A percentile compares a stretch with the other conserved stretches of the same genome.
Evolutionary conservation across 2,113 vertebrate genomes (phyloP).

Genomic region (Oreochromis tanganicae): DNA sequence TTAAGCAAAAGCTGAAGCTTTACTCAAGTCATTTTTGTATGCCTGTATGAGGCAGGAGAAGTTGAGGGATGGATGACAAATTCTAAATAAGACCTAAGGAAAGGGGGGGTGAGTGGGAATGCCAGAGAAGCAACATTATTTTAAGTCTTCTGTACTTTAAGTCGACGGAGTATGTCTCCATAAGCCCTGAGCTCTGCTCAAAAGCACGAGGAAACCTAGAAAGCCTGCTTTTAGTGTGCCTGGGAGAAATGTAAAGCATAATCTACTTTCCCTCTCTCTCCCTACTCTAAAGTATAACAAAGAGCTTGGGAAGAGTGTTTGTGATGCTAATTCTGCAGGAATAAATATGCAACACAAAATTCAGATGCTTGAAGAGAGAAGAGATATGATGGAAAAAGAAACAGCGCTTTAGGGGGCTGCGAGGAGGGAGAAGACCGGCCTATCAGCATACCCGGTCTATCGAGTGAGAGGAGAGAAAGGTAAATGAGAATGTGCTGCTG

Average conservation of each 20-base stretch:
- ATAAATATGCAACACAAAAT: slow-evolving; percentile 61
- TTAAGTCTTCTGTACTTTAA: slow-evolving; percentile 31
- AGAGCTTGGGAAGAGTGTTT: slow-evolving; percentile 48
- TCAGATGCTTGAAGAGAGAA: slow-evolving; percentile 24
- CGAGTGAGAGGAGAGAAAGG: not conserved
- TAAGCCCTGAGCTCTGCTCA: slow-evolving; percentile 44
- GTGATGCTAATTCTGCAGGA: slow-evolving; percentile 64
- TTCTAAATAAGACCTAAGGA: not conserved
- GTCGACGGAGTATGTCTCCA: slow-evolving; percentile 13
- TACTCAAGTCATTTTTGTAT: not conserved
- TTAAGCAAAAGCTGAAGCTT: not conserved
- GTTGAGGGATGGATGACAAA: not conserved
- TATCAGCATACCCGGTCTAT: not conserved
- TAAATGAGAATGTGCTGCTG: slow-evolving; percentile 14
- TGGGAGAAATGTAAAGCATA: slow-evolving; percentile 42
- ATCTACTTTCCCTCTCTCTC: slow-evolving; percentile 52
- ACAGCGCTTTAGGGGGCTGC: slow-evolving; percentile 9
- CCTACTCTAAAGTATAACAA: slow-evolving; percentile 57
- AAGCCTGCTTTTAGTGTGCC: slow-evolving; percentile 50
- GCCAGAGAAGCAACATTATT: slow-evolving; percentile 9
- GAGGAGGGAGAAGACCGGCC: slow-evolving; percentile 23
- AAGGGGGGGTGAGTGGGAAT: not conserved
- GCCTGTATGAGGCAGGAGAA: not conserved
- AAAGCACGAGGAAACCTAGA: slow-evolving; percentile 43
- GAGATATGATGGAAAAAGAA: slow-evolving; percentile 40